Conservation (phyloP, 2,797 vertebrate genomes). For the Simalia tracyae region DNA sequence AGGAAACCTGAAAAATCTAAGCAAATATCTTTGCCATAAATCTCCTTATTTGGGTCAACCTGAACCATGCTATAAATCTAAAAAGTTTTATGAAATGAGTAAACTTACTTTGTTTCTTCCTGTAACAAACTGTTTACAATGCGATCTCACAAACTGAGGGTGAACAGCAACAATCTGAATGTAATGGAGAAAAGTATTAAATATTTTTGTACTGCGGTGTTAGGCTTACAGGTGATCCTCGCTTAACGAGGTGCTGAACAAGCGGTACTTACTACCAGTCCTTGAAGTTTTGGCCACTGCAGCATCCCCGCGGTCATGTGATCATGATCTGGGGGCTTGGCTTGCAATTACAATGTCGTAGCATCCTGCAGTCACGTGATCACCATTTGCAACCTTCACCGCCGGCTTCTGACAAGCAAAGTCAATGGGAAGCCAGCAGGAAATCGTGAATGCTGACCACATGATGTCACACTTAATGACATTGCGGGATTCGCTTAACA, state of each 20-base stretch:
- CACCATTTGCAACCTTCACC: background rate
- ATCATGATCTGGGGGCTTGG: background rate
- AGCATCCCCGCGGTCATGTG: background rate
- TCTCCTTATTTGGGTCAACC: background rate
- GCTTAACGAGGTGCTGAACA: background rate
- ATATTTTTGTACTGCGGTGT: slow-evolving; percentile 2
- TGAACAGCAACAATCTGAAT: slow-evolving; percentile 87
- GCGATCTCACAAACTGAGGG: slow-evolving; percentile 91
- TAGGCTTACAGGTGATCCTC: slow-evolving; percentile 1
- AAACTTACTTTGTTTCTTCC: slow-evolving; percentile 92
- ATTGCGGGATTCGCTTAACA: background rate
- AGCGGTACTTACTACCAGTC: background rate
- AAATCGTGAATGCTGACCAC: background rate
- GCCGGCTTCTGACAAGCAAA: background rate
- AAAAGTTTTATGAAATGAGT: background rate
- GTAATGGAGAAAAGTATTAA: background rate
- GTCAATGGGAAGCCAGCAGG: background rate
- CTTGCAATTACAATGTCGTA: background rate
- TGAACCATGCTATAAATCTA: background rate
- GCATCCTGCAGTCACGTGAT: background rate
- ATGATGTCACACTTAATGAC: background rate
- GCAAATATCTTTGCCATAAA: background rate
- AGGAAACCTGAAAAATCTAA: background rate
- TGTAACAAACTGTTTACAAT: slow-evolving; percentile 97
- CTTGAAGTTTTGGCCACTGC: background rate